These are phyloP conservation scores for Sinelater perroti DNA, from an alignment of 2,888 invertebrate genomes.

Conservation along the genomic window DNA sequence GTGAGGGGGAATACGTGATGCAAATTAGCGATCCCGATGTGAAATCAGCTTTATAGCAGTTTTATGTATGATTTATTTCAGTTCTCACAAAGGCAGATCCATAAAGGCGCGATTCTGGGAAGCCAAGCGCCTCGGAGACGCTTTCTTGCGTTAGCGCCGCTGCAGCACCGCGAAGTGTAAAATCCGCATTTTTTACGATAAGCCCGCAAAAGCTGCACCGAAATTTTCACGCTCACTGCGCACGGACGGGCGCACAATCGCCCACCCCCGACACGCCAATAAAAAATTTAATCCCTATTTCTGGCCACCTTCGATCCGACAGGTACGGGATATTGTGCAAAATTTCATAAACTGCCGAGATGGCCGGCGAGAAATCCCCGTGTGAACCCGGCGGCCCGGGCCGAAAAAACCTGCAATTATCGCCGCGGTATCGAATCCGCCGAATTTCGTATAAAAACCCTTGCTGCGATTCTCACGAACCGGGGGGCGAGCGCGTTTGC, in stretches of 20 bases:
- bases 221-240: slow-evolving; percentile 16
- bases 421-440: slow-evolving; percentile 26
- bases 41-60: slow-evolving; percentile 50
- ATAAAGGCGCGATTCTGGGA: slow-evolving; percentile 50
- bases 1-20: slow-evolving; percentile 58
- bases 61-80: slow-evolving; percentile 52
- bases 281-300: slow-evolving; percentile 19
- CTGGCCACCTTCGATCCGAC: slow-evolving; percentile 10
- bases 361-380: slow-evolving; percentile 21
- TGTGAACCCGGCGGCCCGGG: slow-evolving; percentile 21
- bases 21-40: slow-evolving; percentile 52
- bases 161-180: slow-evolving; percentile 17
- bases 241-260: slow-evolving; percentile 3
- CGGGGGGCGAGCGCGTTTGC: slow-evolving; percentile 18
- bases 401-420: slow-evolving; percentile 29
- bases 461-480: slow-evolving; percentile 36
- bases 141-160: slow-evolving; percentile 13
- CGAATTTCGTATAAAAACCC: slow-evolving; percentile 28
- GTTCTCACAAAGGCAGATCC: slow-evolving; percentile 51
- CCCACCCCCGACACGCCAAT: slow-evolving; percentile 17
- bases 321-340: slow-evolving; percentile 12
- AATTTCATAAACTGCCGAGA: background rate
- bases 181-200: slow-evolving; percentile 16
- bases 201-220: background rate
- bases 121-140: slow-evolving; percentile 25